These are phyloP conservation scores for Ectobius pallidus DNA, from an alignment of 2,888 invertebrate genomes.

Conservation along the genomic window DNA sequence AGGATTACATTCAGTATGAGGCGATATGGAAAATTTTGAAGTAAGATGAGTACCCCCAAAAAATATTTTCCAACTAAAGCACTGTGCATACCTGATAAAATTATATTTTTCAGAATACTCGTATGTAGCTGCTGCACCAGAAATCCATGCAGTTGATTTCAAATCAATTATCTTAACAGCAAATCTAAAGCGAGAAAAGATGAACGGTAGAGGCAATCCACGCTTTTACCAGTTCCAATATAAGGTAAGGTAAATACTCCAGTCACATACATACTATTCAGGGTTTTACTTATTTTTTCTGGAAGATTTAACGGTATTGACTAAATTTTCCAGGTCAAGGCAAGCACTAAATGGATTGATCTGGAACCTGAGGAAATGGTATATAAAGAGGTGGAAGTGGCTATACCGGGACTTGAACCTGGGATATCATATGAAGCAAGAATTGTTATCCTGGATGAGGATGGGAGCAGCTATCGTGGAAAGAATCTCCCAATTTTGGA, in stretches of 20 bases:
- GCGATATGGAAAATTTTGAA: too few relatives aligned
- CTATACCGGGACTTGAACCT: not conserved
- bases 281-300: too few relatives aligned
- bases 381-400: not conserved
- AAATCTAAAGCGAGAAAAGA: not conserved
- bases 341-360: not conserved
- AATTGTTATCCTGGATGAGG: not conserved
- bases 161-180: not conserved
- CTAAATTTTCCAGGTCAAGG: too few relatives aligned
- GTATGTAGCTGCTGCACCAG: not conserved
- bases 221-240: not conserved
- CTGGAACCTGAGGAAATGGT: not conserved
- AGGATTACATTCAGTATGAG: too few relatives aligned
- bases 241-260: too few relatives aligned
- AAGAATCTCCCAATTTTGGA: not conserved
- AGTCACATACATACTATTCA: too few relatives aligned
- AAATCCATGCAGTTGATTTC: not conserved
- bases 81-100: not conserved
- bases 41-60: too few relatives aligned
- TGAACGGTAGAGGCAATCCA: not conserved
- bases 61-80: too few relatives aligned
- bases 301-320: too few relatives aligned
- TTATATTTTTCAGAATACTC: not conserved
- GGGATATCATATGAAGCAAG: not conserved
- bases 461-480: not conserved